Conservation (phyloP, 2,113 vertebrate species). For the Macquaria ambigua region DNA sequence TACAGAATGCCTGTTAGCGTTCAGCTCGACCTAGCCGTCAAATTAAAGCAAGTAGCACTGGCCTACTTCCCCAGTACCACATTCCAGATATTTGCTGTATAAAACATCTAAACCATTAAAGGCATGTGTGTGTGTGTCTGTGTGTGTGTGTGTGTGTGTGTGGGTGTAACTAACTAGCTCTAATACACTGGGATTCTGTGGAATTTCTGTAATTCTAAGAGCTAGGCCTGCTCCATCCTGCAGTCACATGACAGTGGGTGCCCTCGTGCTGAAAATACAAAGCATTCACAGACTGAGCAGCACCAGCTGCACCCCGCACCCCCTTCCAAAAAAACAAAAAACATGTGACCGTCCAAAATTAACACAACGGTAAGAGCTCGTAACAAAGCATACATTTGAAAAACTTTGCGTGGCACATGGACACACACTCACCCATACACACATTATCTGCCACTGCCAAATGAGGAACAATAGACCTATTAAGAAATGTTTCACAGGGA, state of each 20-base stretch:
- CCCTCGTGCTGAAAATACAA: constrained; percentile 59
- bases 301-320: constrained; percentile 5
- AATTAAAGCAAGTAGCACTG: neutral
- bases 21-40: neutral
- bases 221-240: constrained; percentile 55
- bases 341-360: constrained; percentile 50
- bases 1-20: neutral
- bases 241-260: constrained; percentile 74
- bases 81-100: constrained; percentile 17
- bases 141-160: neutral
- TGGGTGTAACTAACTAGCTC: constrained; percentile 9
- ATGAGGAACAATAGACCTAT: constrained; percentile 54
- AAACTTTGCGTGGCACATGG: neutral
- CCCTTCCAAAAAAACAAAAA: constrained; percentile 1
- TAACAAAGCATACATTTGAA: neutral
- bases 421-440: neutral
- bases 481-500: constrained; percentile 30
- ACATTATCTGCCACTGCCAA: constrained; percentile 9
- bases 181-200: constrained; percentile 1
- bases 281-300: constrained; percentile 50
- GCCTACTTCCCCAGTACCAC: neutral
- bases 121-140: neutral
- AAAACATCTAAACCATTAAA: constrained; percentile 22
- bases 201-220: constrained; percentile 70
- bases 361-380: neutral